Conservation (phyloP, 1,140 invertebrate genomes). For the Dinothrombium tinctorium region DNA sequence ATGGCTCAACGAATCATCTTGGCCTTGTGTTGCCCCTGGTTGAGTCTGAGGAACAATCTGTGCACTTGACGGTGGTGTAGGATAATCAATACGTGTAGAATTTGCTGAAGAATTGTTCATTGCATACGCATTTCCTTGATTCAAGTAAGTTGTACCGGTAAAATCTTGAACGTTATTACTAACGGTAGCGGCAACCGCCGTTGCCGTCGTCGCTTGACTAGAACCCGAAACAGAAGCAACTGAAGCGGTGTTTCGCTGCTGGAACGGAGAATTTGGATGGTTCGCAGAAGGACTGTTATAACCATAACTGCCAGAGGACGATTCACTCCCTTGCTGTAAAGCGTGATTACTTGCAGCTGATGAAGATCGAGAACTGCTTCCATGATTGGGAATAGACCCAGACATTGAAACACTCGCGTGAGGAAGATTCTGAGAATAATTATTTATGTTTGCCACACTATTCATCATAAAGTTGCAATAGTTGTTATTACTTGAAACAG, state of each 20-base stretch:
- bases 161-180: not conserved
- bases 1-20: conserved; percentile 4
- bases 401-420: not conserved
- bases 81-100: conserved; percentile 8
- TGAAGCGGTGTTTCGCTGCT: not conserved
- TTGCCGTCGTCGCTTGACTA: not conserved
- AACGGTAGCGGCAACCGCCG: not conserved
- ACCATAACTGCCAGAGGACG: conserved; percentile 10
- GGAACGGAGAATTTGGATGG: conserved; percentile 6
- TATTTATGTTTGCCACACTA: no score
- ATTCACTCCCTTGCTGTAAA: conserved; percentile 1
- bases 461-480: no score
- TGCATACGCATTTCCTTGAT: conserved; percentile 5
- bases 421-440: not conserved
- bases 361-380: conserved; percentile 6
- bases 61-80: conserved; percentile 11
- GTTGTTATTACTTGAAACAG: no score
- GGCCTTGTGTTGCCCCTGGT: not conserved
- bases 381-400: not conserved
- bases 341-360: conserved; percentile 9
- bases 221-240: not conserved
- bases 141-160: not conserved
- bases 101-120: conserved; percentile 4
- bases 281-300: conserved; percentile 6
- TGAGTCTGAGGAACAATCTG: not conserved